phyloP scores from a whole-genome alignment of 2,113 vertebrate species.

The Balaeniceps rex region DNA sequence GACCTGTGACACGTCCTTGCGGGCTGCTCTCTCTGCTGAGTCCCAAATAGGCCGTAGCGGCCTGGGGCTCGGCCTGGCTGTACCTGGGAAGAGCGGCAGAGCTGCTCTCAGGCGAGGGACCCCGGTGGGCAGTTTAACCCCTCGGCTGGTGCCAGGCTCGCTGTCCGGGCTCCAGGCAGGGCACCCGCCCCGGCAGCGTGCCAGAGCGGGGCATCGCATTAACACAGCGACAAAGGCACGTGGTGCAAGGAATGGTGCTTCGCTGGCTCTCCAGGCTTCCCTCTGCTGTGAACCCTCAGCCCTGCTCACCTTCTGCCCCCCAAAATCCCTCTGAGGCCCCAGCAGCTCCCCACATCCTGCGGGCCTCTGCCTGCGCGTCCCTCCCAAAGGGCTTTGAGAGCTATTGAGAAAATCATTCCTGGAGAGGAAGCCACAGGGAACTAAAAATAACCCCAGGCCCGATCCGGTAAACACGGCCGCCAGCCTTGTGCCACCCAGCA shows the following conservation, averaged over 20 bases:
- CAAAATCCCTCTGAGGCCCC: too few species aligned
- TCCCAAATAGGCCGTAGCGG: not conserved
- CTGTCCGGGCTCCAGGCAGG: not conserved
- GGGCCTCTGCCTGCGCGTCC: too few species aligned
- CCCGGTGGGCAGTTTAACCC: not conserved
- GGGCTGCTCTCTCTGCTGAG: not conserved
- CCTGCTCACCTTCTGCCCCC: rapidly evolving
- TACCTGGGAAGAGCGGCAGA: not conserved
- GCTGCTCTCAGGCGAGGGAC: slow-evolving; percentile 59
- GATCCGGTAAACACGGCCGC: rapidly evolving
- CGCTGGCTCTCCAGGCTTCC: not conserved
- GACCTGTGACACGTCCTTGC: rapidly evolving
- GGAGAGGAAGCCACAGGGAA: not conserved
- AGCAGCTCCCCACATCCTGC: too few species aligned
- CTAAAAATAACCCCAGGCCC: not conserved
- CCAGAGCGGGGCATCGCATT: not conserved
- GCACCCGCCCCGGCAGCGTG: not conserved
- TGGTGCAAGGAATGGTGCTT: rapidly evolving
- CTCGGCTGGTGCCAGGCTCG: too few species aligned
- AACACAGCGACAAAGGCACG: not conserved
- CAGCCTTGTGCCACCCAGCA: not conserved
- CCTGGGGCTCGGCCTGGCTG: not conserved
- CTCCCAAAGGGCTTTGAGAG: rapidly evolving
- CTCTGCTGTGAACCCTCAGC: not conserved
- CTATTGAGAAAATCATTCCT: not conserved